phyloP scores from a whole-genome alignment of 1,140 invertebrate species.

The Dreissena polymorpha region DNA sequence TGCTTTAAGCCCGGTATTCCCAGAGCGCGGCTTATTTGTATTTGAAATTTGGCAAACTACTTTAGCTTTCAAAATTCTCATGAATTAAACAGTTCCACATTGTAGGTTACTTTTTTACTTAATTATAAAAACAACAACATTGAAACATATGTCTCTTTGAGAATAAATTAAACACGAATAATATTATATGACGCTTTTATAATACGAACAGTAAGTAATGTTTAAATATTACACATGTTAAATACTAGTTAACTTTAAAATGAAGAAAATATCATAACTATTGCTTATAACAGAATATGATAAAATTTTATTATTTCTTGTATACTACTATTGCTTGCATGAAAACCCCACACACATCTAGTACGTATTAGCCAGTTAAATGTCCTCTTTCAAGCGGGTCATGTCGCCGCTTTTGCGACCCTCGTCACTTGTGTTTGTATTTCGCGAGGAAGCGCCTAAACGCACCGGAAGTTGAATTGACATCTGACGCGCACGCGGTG shows the following conservation, averaged over 20 bases:
- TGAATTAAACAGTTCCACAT: neutral
- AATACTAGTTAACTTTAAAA: no score
- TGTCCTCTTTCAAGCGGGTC: neutral
- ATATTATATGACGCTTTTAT: no score
- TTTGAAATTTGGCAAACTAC: no score
- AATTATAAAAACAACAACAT: neutral
- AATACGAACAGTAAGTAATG: no score
- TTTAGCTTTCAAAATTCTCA: no score
- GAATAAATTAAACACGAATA: neutral
- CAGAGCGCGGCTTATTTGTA: no score
- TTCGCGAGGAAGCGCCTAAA: neutral
- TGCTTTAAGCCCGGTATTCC: no score
- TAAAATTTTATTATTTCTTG: neutral
- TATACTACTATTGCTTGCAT: neutral
- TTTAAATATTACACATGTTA: no score
- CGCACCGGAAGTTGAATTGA: conserved; percentile 24
- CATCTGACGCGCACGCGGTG: neutral
- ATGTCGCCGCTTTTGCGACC: neutral
- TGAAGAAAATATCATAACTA: neutral
- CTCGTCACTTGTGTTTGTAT: neutral
- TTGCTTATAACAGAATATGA: neutral
- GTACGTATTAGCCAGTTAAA: neutral
- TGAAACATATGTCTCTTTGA: neutral
- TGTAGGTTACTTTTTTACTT: neutral
- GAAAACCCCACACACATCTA: neutral